Conservation (phyloP, 2,113 vertebrate species). For the Eubucco bourcierii region DNA sequence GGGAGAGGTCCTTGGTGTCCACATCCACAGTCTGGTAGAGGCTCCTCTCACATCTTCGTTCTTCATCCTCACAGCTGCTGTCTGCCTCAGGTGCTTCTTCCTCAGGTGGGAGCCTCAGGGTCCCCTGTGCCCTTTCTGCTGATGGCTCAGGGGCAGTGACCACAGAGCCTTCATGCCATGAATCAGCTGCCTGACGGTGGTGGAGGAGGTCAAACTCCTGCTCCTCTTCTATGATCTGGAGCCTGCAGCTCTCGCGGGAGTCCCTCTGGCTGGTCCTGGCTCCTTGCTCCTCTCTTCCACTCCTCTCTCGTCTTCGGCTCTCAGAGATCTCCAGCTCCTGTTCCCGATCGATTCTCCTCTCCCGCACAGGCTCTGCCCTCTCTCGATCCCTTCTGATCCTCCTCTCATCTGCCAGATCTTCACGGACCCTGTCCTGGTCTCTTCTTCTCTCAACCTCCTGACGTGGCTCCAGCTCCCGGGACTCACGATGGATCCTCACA, state of each 20-base stretch:
- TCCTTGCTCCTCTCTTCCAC: neutral
- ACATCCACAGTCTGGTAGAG: neutral
- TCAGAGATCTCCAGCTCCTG: neutral
- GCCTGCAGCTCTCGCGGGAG: fast-evolving
- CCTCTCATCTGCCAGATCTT: neutral
- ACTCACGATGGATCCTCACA: neutral
- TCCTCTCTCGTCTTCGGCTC: fast-evolving
- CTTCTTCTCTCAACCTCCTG: no score
- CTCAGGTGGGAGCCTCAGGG: fast-evolving
- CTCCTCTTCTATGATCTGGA: neutral
- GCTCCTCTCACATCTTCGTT: fast-evolving
- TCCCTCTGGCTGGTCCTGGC: fast-evolving
- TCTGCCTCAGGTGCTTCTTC: fast-evolving
- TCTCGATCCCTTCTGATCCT: no score
- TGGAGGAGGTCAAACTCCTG: fast-evolving
- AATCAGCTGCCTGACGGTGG: fast-evolving
- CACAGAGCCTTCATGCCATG: fast-evolving
- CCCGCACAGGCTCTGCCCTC: no score
- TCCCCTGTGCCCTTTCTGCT: fast-evolving
- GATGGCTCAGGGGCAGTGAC: fast-evolving
- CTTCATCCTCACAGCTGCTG: fast-evolving
- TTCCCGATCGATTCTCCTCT: no score
- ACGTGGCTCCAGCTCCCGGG: neutral
- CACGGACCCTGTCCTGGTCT: no score
- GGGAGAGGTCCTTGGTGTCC: neutral